A percentile compares a stretch with the other conserved stretches of the same genome.
Evolutionary conservation across 2,113 vertebrate species (phyloP).

Genomic region (Scortum barcoo): DNA sequence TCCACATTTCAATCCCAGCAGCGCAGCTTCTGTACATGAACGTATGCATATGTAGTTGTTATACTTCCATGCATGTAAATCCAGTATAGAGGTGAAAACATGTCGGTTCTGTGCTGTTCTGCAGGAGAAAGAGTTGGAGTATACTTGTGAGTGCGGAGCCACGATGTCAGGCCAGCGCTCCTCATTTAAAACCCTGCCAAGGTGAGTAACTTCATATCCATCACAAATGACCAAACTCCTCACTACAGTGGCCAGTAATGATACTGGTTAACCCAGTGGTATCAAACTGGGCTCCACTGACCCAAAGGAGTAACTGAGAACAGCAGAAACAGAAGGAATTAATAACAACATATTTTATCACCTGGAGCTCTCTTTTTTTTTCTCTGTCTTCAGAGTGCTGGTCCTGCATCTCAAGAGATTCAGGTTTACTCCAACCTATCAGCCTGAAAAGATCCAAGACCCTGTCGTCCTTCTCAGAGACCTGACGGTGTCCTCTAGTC

Average conservation of each 20-base stretch:
- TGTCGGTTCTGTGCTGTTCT: background rate
- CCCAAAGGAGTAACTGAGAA: background rate
- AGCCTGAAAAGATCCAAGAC: conserved; percentile 4
- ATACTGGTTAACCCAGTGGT: background rate
- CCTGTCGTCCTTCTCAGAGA: background rate
- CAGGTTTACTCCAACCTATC: too few species aligned
- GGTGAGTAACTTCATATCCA: conserved; percentile 12
- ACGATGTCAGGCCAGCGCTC: background rate
- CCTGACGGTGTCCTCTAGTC: background rate
- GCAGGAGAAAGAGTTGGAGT: conserved; percentile 32
- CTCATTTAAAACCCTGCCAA: conserved; percentile 23
- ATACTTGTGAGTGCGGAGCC: conserved; percentile 16
- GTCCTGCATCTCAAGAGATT: conserved; percentile 43
- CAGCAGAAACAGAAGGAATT: background rate
- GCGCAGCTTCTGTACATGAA: background rate
- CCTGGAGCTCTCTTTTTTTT: background rate
- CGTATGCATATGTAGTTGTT: background rate
- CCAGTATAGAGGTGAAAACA: background rate
- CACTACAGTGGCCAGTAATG: background rate
- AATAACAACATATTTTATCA: background rate
- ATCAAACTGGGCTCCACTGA: background rate
- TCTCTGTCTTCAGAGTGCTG: conserved; percentile 25
- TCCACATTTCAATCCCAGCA: too few species aligned
- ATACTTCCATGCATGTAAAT: background rate
- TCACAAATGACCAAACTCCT: background rate